Evolutionary conservation across 2,113 vertebrate species (phyloP).

Genomic region (Setophaga coronata): DNA sequence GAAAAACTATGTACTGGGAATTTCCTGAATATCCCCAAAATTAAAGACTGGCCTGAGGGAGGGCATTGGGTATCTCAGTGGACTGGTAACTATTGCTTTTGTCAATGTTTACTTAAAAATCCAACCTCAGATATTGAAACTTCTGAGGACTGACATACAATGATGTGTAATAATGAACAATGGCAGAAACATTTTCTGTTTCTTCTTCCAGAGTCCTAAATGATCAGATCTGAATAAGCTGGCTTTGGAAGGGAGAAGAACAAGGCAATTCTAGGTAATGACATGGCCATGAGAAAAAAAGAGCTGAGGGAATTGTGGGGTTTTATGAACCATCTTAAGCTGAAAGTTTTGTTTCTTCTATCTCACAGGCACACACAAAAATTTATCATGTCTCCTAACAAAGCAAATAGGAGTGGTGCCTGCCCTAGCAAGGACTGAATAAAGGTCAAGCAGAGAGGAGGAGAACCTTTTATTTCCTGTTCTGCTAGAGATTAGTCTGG

Average conservation of each 20-base stretch:
- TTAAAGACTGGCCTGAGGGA: neutral
- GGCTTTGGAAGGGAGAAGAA: neutral
- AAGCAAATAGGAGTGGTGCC: neutral
- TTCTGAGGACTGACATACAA: neutral
- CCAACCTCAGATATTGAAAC: neutral
- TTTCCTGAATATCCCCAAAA: neutral
- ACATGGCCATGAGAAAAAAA: neutral
- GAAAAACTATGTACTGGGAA: neutral
- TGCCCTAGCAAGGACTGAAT: neutral
- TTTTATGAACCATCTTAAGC: neutral
- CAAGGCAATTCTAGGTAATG: neutral
- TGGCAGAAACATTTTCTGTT: fast-evolving
- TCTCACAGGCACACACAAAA: neutral
- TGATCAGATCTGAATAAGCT: neutral
- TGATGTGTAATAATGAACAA: neutral
- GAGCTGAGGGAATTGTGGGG: neutral
- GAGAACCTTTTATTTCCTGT: neutral
- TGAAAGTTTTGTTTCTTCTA: neutral
- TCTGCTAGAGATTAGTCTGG: neutral
- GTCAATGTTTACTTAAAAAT: neutral
- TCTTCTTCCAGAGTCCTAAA: neutral
- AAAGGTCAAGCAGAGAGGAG: constrained; percentile 18
- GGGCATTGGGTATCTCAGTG: neutral
- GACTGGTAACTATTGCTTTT: neutral
- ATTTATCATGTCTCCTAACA: neutral